Percentiles rank a stretch among this genome's conserved stretches.
Conservation (phyloP, 2,797 vertebrate genomes). For the Sitta carolinensis region DNA sequence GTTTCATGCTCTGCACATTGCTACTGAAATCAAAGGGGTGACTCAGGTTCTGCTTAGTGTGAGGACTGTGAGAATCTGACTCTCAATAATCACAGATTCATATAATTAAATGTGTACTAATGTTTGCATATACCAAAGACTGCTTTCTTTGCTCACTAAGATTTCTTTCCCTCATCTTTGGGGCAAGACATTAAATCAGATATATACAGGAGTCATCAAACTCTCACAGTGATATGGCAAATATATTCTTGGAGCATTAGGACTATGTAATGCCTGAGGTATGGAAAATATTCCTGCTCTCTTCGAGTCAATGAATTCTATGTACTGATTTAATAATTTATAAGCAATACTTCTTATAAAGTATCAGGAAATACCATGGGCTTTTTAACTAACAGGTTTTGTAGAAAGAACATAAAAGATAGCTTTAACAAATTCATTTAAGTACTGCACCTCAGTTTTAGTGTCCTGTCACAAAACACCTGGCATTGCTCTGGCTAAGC, state of each 20-base stretch:
- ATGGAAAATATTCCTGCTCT: background rate
- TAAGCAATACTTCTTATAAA: background rate
- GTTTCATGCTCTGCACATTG: background rate
- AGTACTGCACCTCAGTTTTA: background rate
- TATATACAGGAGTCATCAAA: background rate
- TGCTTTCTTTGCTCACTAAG: background rate
- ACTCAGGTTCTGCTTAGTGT: background rate
- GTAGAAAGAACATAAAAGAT: background rate
- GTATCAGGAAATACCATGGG: background rate
- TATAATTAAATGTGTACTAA: background rate
- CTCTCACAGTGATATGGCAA: background rate
- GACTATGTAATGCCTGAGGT: background rate
- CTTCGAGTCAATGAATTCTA: background rate
- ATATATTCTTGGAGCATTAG: constrained; percentile 7
- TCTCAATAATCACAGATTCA: background rate
- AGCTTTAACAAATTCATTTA: background rate
- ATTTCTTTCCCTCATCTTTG: background rate
- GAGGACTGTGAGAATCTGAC: background rate
- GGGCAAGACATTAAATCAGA: background rate
- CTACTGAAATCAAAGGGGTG: background rate
- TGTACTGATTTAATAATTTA: background rate
- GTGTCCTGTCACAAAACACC: rapidly evolving
- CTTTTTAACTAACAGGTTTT: background rate
- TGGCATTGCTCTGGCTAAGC: background rate
- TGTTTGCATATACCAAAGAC: background rate